Evolutionary conservation across 2,797 vertebrate genomes (phyloP).

Genomic region (Philypnodon macrostomus): DNA sequence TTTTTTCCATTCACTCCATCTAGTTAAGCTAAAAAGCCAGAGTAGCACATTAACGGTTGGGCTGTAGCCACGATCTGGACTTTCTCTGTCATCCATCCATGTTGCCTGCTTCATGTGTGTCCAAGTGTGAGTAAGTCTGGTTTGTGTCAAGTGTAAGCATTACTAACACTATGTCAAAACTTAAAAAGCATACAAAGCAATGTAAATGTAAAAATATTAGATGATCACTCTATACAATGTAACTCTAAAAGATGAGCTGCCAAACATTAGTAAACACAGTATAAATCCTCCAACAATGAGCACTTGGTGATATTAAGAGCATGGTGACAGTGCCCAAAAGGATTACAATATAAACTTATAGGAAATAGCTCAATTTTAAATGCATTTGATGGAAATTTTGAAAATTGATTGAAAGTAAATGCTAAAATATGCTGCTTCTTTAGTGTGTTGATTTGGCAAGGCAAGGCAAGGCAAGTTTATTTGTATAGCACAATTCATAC

Average conservation of each 20-base stretch:
- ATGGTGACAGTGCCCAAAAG: neutral
- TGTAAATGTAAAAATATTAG: constrained; percentile 12
- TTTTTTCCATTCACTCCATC: constrained; percentile 18
- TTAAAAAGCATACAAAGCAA: constrained; percentile 33
- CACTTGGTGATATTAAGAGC: constrained; percentile 1
- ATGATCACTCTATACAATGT: constrained; percentile 26
- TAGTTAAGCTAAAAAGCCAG: constrained; percentile 15
- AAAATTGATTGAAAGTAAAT: no score
- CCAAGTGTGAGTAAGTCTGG: constrained; percentile 31
- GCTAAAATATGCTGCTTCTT: no score
- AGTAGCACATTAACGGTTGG: constrained; percentile 31
- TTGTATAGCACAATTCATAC: no score
- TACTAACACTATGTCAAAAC: constrained; percentile 41
- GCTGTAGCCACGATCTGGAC: constrained; percentile 30
- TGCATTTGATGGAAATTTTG: no score
- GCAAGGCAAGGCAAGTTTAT: no score
- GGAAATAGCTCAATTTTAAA: no score
- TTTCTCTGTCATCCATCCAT: constrained; percentile 33
- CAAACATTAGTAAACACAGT: constrained; percentile 33
- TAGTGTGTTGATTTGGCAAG: no score
- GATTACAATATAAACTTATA: no score
- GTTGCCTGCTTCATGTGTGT: constrained; percentile 22
- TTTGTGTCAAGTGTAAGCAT: constrained; percentile 44
- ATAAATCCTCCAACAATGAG: constrained; percentile 28
- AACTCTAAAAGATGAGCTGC: constrained; percentile 14